Evolutionary conservation across 2,888 invertebrate species (phyloP), one percentile per base, ranked within the genome.

Genomic region (Sphecodes monilicornis): DNA sequence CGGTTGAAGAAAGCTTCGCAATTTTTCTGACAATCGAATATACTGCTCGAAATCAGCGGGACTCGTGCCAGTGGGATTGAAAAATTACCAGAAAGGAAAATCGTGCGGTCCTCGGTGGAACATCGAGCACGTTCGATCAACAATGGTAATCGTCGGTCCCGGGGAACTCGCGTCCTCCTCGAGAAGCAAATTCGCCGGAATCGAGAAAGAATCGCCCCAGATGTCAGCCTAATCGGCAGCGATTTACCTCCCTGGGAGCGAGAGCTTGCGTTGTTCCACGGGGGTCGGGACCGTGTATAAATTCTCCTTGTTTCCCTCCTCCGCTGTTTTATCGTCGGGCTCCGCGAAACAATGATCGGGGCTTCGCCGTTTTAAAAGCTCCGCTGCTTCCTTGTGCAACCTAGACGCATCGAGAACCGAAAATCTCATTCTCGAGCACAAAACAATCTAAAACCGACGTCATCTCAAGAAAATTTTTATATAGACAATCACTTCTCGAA

Each of bases 141-240:
- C 80, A 68, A 78, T 76, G 57, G 77, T 82, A 82, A 88, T 88
- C 80, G 76, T 76, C 83, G 50, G 69, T 41, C 68, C 73, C 54
- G 60, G 16, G 41, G 41, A 60, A 76, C 69, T 64, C 78, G 80
- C 60, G 78, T 84, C 70, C 66, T 46, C 26, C 66, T 60, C 41
- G 29, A 78, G 72, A 71, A 77, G 77, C 43, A 46, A 69, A 76
- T 76, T 76, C 57, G 26, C 10, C 73, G 29, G 66, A 60, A 75
- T 76, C 66, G 76, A 39, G 70, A 85, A 85, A 78, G 82, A 82
- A 78, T 87, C 89, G 87, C 73, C 76, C 85, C 46, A 46, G 76
- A 82, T 78, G 78, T 88, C 77, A 64, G 76, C 80, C 87, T 89
- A 89, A 88, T 89, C 87, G 87, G 76, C 69, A n/a, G 71, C 82